Conservation (phyloP, 1,140 invertebrate species). For the Panonychus citri region DNA sequence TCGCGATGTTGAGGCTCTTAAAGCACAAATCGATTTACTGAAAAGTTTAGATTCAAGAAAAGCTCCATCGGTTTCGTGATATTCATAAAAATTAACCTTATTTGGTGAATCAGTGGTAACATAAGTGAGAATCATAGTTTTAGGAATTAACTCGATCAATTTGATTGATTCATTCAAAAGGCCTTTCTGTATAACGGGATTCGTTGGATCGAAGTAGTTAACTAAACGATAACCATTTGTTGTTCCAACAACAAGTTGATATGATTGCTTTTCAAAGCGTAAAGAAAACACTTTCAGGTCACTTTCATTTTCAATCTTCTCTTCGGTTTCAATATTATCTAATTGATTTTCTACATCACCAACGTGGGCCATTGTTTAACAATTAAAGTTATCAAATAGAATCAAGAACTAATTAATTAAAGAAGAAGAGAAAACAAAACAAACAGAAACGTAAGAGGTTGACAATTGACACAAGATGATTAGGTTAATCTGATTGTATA, state of each 20-base stretch:
- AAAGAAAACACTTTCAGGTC: neutral
- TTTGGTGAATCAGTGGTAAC: conserved; percentile 73
- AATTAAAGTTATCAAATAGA: no score
- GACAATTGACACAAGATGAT: no score
- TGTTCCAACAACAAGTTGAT: conserved; percentile 58
- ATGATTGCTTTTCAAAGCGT: neutral
- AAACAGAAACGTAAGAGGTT: no score
- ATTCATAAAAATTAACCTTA: conserved; percentile 82
- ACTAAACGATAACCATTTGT: conserved; percentile 67
- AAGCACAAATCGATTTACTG: conserved; percentile 82
- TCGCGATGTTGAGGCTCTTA: conserved; percentile 84
- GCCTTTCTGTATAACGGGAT: conserved; percentile 64
- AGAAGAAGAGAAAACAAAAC: no score
- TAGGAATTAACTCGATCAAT: conserved; percentile 85
- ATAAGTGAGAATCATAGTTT: conserved; percentile 82
- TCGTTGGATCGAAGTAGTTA: conserved; percentile 56
- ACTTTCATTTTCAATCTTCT: neutral
- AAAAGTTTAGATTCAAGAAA: conserved; percentile 91
- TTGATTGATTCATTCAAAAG: conserved; percentile 65
- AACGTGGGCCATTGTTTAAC: no score
- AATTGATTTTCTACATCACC: no score
- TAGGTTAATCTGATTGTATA: no score
- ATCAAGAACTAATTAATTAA: no score
- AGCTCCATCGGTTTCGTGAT: conserved; percentile 93
- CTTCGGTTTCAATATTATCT: no score